Base-by-base conservation (phyloP, 2,888 invertebrate genomes). In the Uropetala carovei region DNA sequence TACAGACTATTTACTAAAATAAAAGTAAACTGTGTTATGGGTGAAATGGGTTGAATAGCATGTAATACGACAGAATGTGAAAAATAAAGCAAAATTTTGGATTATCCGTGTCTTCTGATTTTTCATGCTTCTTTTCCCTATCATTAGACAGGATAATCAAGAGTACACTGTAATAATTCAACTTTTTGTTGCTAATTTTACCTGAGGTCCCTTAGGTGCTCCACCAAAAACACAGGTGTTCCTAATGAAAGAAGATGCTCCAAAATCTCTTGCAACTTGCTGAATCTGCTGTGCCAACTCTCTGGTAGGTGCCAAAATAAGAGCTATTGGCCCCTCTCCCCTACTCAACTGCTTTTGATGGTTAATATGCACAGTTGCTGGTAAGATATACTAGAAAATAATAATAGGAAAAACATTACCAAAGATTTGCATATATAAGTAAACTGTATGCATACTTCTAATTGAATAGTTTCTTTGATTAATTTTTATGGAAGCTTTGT, bases 191-290 rank as follows among this genome's bases (percentile, higher is more conserved):
- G 43, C 43, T 43, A 43, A 43, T 92, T 97, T 96, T 0, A 98
- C 97, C 94, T 99, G 99, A 18, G 98, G 99, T 92, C 98, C 98
- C 95, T 99, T 99, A 0, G 99, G 99, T 3, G 99, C 99, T 18
- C 99, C 99, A 92, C 99, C 99, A 95, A 99, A 99, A 59, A 99
- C 97, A 95, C 99, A 99, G 5, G 99, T 99, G 94, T 99, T 98
- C 85, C 98, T 96, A 93, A 99, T 97, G 94, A 97, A 97, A 7
- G 98, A 98, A 85, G 97, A 96, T 16, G 97, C 96, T 92, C 99
- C 99, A 95, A 99, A 99, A 94, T 99, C 98, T 93, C 97, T 97
- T 0, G 99, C 99, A 11, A 99, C 99, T 93, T 98, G 97, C 94
- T 98, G 98, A 93, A 99, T 99, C 95, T 99, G 98, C 94, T 98